A percentile compares a stretch with the other conserved stretches of the same genome.
Evolutionary conservation across 1,140 invertebrate genomes (phyloP).

Genomic region (Panonychus citri): DNA sequence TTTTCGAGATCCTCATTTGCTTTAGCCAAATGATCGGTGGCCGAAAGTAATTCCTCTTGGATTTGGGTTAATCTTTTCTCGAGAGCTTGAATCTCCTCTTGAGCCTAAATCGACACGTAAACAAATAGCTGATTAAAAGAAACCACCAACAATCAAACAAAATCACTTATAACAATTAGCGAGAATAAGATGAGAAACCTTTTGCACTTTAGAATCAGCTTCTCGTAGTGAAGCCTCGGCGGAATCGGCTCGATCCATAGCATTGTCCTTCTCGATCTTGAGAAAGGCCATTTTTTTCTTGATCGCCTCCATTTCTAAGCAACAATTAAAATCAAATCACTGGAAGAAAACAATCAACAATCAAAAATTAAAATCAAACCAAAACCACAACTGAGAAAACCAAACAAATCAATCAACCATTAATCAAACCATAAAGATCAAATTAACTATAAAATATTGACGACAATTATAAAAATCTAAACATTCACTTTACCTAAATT

Average conservation of each 20-base stretch:
- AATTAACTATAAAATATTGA: too few relatives aligned
- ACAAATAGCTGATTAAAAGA: background rate
- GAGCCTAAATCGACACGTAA: slow-evolving; percentile 34
- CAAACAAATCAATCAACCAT: too few relatives aligned
- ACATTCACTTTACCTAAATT: too few relatives aligned
- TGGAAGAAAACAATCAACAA: too few relatives aligned
- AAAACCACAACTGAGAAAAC: too few relatives aligned
- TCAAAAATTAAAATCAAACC: too few relatives aligned
- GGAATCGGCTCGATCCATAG: slow-evolving; percentile 76
- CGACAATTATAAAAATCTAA: too few relatives aligned
- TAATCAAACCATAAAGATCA: too few relatives aligned
- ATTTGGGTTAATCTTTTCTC: slow-evolving; percentile 99
- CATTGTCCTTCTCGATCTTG: slow-evolving; percentile 98
- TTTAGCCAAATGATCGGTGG: slow-evolving; percentile 76
- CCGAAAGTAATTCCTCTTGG: slow-evolving; percentile 93
- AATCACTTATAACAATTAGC: too few relatives aligned
- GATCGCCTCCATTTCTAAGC: slow-evolving; percentile 92
- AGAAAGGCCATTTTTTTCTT: slow-evolving; percentile 99
- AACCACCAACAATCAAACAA: too few relatives aligned
- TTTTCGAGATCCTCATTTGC: slow-evolving; percentile 88
- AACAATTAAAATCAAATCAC: background rate
- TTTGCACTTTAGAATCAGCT: slow-evolving; percentile 71
- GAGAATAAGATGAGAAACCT: slow-evolving; percentile 29
- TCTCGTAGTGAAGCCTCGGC: slow-evolving; percentile 83
- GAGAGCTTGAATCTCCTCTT: slow-evolving; percentile 84